Evolutionary conservation across 2,797 vertebrate species (phyloP).

Genomic region (Tangara arthus): DNA sequence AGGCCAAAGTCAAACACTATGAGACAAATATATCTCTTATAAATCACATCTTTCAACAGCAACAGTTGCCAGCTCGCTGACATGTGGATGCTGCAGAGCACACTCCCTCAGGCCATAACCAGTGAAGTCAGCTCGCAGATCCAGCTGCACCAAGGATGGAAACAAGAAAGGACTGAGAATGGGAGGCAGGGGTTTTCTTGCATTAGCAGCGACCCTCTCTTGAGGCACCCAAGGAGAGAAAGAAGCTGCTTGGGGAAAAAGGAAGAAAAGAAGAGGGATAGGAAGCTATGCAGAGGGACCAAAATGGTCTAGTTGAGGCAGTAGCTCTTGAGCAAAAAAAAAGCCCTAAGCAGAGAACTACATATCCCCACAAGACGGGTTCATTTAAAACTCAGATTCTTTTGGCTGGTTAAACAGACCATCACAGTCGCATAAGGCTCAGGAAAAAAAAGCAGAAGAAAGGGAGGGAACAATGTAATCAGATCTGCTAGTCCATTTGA

Average conservation of each 20-base stretch:
- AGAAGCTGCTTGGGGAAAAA: background rate
- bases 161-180: background rate
- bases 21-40: background rate
- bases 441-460: background rate
- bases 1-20: background rate
- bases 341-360: background rate
- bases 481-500: background rate
- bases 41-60: background rate
- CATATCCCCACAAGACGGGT: background rate
- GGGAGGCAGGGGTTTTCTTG: background rate
- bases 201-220: background rate
- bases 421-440: background rate
- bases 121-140: background rate
- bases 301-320: background rate
- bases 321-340: background rate
- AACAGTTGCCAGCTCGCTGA: background rate
- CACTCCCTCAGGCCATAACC: background rate
- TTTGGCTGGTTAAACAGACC: background rate
- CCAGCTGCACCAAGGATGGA: background rate
- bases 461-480: background rate
- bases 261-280: background rate
- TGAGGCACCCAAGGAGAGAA: background rate
- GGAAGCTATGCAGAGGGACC: background rate
- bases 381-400: background rate
- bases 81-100: background rate